phyloP scores from a whole-genome alignment of 2,888 invertebrate genomes.

The Punctoribates punctum region DNA sequence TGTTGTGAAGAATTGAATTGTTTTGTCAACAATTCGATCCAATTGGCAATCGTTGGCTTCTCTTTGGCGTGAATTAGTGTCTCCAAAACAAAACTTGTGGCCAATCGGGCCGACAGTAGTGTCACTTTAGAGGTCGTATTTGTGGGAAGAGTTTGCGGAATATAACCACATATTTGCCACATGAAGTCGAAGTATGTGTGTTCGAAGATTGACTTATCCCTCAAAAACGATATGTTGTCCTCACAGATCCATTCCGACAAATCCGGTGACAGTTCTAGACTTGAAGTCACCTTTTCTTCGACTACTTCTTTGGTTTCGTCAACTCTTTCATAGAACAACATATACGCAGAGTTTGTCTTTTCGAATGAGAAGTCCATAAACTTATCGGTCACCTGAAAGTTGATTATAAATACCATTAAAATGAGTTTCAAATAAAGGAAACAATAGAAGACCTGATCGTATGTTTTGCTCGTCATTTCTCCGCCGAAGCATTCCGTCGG shows the following conservation, averaged over 20 bases:
- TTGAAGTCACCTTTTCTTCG: neutral
- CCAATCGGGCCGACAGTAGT: constrained; percentile 77
- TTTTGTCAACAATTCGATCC: constrained; percentile 91
- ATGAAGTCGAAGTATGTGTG: constrained; percentile 94
- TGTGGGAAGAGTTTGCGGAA: constrained; percentile 75
- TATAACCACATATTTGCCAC: constrained; percentile 92
- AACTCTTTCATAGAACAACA: constrained; percentile 85
- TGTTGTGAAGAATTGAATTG: constrained; percentile 82
- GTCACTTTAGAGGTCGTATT: constrained; percentile 62
- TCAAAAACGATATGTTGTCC: constrained; percentile 90
- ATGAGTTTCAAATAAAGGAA: neutral
- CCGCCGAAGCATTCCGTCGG: constrained; percentile 95
- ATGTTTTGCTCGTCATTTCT: constrained; percentile 97
- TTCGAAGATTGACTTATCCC: constrained; percentile 92
- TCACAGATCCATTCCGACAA: constrained; percentile 95
- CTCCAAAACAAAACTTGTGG: constrained; percentile 91
- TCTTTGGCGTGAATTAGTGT: constrained; percentile 96
- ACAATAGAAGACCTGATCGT: constrained; percentile 60
- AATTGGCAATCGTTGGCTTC: constrained; percentile 95
- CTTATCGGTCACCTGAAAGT: constrained; percentile 79
- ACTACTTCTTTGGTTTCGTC: constrained; percentile 14
- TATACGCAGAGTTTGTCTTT: constrained; percentile 95
- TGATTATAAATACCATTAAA: neutral
- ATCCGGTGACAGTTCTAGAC: constrained; percentile 67
- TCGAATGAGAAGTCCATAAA: constrained; percentile 97